Evolutionary conservation across 2,888 invertebrate species (phyloP).

Genomic region (Drosophila mulleri): DNA sequence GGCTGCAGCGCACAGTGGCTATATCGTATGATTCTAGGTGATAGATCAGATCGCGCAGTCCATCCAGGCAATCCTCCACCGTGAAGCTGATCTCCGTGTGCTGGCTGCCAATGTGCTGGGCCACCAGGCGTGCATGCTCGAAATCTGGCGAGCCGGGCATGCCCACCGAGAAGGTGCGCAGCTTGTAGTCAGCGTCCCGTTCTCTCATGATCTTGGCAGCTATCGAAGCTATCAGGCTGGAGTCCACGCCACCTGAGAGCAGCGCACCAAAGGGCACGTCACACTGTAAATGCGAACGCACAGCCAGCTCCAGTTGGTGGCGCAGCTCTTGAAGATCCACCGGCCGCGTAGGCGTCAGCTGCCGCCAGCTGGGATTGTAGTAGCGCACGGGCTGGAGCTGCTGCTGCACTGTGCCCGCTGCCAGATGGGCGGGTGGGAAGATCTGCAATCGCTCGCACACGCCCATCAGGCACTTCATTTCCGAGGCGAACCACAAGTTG

Average conservation of each 20-base stretch:
- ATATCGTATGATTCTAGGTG: slow-evolving; percentile 91
- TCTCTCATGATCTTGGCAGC: slow-evolving; percentile 77
- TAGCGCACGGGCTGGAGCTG: slow-evolving; percentile 63
- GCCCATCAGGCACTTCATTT: slow-evolving; percentile 81
- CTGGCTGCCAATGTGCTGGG: slow-evolving; percentile 92
- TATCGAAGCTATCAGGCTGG: slow-evolving; percentile 81
- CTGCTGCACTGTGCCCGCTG: slow-evolving; percentile 60
- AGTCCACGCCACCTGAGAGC: slow-evolving; percentile 82
- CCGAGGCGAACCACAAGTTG: slow-evolving; percentile 81
- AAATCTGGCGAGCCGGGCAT: slow-evolving; percentile 95
- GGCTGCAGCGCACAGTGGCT: slow-evolving; percentile 81
- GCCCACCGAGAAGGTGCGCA: slow-evolving; percentile 94
- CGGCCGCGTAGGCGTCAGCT: slow-evolving; percentile 50
- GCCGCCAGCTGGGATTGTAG: slow-evolving; percentile 71
- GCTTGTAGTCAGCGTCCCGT: slow-evolving; percentile 55
- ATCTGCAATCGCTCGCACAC: slow-evolving; percentile 69
- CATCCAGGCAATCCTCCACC: slow-evolving; percentile 88
- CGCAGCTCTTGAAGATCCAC: slow-evolving; percentile 67
- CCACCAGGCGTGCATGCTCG: slow-evolving; percentile 92
- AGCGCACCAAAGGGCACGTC: slow-evolving; percentile 81
- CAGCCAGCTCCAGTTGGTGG: slow-evolving; percentile 70
- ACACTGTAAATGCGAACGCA: slow-evolving; percentile 82
- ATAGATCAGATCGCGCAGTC: slow-evolving; percentile 92
- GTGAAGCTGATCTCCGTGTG: slow-evolving; percentile 95
- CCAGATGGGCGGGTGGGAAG: slow-evolving; percentile 77